Percentiles rank a stretch among this genome's conserved stretches.
Conservation (phyloP, 1,140 invertebrate species). For the Aleiodes sp. region DNA sequence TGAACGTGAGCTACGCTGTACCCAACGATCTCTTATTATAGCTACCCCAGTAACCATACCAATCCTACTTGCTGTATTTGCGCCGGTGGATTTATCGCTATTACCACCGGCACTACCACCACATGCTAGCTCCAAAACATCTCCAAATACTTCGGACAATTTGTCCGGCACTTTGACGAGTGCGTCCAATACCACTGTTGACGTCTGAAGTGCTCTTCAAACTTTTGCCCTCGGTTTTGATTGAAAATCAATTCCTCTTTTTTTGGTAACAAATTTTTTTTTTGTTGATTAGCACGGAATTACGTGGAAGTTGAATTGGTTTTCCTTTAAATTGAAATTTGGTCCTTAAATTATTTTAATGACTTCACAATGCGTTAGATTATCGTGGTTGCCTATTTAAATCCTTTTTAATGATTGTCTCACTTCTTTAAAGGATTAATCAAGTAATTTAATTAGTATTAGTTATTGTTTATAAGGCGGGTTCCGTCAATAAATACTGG, state of each 20-base stretch:
- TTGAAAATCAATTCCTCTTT: too few relatives aligned
- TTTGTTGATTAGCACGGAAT: too few relatives aligned
- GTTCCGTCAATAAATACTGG: too few relatives aligned
- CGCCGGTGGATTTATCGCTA: slow-evolving; percentile 25
- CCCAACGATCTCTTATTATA: slow-evolving; percentile 58
- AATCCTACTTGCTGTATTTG: slow-evolving; percentile 49
- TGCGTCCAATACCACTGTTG: slow-evolving; percentile 49
- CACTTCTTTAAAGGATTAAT: background rate
- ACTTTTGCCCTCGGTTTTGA: background rate
- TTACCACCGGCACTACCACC: slow-evolving; percentile 46
- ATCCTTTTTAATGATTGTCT: slow-evolving; percentile 11
- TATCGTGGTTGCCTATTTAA: background rate
- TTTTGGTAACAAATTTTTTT: too few relatives aligned
- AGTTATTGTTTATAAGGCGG: slow-evolving; percentile 11
- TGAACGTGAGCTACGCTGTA: slow-evolving; percentile 47
- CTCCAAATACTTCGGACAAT: slow-evolving; percentile 59
- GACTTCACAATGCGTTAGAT: too few relatives aligned
- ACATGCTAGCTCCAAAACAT: slow-evolving; percentile 61
- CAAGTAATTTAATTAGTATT: background rate
- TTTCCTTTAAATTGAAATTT: too few relatives aligned
- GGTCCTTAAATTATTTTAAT: background rate
- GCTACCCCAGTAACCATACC: slow-evolving; percentile 58
- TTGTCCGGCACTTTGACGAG: slow-evolving; percentile 62
- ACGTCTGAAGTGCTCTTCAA: background rate
- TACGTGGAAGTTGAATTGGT: too few relatives aligned